phyloP scores from a whole-genome alignment of 2,113 vertebrate species.

The Natator depressus region DNA sequence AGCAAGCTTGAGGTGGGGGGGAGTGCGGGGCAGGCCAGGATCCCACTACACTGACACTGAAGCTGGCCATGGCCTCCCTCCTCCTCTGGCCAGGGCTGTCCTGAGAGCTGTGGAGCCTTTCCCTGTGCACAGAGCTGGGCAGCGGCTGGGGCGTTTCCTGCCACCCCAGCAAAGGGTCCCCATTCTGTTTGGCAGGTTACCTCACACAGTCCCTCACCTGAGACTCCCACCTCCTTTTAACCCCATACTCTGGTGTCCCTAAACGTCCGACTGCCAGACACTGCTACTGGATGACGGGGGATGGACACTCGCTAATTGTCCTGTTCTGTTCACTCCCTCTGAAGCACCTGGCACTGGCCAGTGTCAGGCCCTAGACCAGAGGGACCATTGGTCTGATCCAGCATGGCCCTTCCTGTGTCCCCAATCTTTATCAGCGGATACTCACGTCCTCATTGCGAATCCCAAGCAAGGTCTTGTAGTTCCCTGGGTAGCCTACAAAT shows the following conservation, averaged over 20 bases:
- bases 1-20: not conserved
- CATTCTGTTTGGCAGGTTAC: not conserved
- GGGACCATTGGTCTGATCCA: not conserved
- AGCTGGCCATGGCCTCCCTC: not conserved
- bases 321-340: not conserved
- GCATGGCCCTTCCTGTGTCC: too few relatives aligned
- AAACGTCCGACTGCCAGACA: not conserved
- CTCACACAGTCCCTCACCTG: not conserved
- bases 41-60: not conserved
- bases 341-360: too few relatives aligned
- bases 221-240: not conserved
- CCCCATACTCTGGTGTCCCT: too few relatives aligned
- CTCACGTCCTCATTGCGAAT: conserved; percentile 60
- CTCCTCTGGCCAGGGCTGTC: not conserved
- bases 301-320: not conserved
- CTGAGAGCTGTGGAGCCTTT: not conserved
- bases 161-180: not conserved
- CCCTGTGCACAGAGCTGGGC: too few relatives aligned
- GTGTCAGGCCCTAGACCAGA: too few relatives aligned
- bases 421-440: not conserved
- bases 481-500: conserved; percentile 62
- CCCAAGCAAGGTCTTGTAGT: conserved; percentile 57
- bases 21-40: not conserved
- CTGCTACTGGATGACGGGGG: not conserved
- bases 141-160: not conserved